Evolutionary conservation across 2,113 vertebrate species (phyloP), one percentile per base, ranked within the genome.

Genomic region (Aegithalos caudatus): DNA sequence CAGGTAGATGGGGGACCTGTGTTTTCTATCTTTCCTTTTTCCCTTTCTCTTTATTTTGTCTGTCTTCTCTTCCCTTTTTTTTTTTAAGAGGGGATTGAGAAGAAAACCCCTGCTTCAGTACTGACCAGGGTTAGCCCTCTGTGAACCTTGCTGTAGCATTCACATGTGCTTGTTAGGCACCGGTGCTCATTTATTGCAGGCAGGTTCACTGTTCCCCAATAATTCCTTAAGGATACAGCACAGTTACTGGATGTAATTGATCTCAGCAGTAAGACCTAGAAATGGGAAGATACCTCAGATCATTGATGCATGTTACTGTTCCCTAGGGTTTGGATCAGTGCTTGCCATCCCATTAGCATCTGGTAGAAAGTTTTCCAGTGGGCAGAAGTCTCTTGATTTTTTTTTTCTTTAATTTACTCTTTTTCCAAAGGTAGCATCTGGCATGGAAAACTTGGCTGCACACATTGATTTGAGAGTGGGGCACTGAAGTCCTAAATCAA

Each of bases 271-370:
- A 96, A 98, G 97, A 96, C 96, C 94, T 97, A 97, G 97, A 97
- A 97, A 96, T 95, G 97, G 95, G 96, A 98, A 98, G 97, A 98
- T 98, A 98, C 98, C 98, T 98, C 97, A 98, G 95, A 97, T 97
- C 95, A 97, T 94, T 95, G 98, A 97, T 97, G 97, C 97, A 94
- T 95, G 97, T 98, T 98, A 97, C 96, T 97, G 87, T 96, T 97
- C 96, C 93, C 94, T 97, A 97, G 96, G 96, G 81, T 97, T 97
- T 0, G 86, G 95, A 96, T 97, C 96, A 96, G 47, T 95, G 96
- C 95, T 98, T 97, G 97, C 91, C 95, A 97, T 97, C 96, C 92
- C 76, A 33, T 94, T 94, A 95, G 96, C 95, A 96, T 96, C 96
- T 97, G 88, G 58, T 77, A 90, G 88, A 91, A 95, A 92, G 90